Conservation (phyloP, 2,113 vertebrate species). For the Siniperca chuatsi region DNA sequence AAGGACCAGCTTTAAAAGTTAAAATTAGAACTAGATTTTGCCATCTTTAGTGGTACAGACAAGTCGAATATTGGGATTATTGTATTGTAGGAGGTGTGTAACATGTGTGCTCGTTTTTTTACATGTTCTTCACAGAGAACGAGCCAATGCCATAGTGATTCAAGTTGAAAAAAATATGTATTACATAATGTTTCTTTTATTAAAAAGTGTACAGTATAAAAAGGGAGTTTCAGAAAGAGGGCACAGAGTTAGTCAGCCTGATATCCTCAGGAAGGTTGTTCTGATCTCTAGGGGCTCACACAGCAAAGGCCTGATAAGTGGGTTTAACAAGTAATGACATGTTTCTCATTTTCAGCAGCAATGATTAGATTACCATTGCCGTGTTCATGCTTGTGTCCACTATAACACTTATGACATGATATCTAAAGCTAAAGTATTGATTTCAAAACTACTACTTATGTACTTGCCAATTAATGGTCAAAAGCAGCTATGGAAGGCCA, state of each 20-base stretch:
- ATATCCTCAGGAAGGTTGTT: constrained; percentile 57
- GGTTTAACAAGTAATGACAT: constrained; percentile 71
- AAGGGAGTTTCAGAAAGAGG: constrained; percentile 34
- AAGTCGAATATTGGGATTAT: too few species aligned
- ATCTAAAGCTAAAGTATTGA: constrained; percentile 20
- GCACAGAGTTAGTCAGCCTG: constrained; percentile 31
- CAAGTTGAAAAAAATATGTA: constrained; percentile 2
- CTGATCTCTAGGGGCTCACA: constrained; percentile 43
- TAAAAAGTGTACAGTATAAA: constrained; percentile 8
- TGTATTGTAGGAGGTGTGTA: not conserved
- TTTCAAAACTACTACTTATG: constrained; percentile 11
- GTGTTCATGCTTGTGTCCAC: constrained; percentile 38
- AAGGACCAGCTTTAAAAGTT: not conserved
- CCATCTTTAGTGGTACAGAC: too few species aligned
- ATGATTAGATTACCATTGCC: constrained; percentile 48
- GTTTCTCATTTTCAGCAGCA: constrained; percentile 70
- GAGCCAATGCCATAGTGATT: not conserved
- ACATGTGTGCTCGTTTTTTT: not conserved
- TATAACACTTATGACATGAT: not conserved
- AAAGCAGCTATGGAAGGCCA: not conserved
- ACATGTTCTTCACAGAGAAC: not conserved
- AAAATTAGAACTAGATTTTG: too few species aligned
- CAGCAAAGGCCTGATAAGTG: constrained; percentile 56
- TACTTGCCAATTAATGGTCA: not conserved
- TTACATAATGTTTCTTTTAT: not conserved